Evolutionary conservation across 2,113 vertebrate genomes (phyloP).

Genomic region (Chunga burmeisteri): DNA sequence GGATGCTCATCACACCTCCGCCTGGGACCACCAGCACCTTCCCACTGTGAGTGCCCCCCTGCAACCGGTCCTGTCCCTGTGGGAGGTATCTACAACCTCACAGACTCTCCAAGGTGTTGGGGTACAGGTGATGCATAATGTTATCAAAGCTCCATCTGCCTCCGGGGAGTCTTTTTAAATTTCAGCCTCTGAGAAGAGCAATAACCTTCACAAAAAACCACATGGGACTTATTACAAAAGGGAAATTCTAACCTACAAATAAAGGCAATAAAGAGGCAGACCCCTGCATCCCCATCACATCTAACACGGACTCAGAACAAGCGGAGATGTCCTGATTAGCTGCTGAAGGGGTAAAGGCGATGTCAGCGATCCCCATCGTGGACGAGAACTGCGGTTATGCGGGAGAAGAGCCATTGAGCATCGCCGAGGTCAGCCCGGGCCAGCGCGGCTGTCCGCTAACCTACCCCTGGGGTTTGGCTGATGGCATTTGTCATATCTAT

Average conservation of each 20-base stretch:
- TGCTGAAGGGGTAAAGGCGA: background rate
- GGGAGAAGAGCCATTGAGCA: background rate
- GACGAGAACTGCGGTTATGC: accelerated
- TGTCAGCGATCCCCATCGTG: accelerated
- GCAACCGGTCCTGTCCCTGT: background rate
- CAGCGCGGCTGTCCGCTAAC: background rate
- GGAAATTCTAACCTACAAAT: background rate
- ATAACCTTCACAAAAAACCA: background rate
- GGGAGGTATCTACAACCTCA: background rate
- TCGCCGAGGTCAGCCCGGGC: background rate
- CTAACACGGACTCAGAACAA: background rate
- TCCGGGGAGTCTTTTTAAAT: background rate
- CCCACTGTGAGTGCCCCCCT: accelerated
- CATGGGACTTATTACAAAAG: background rate
- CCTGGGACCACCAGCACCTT: background rate
- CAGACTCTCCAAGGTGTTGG: background rate
- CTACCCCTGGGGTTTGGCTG: background rate
- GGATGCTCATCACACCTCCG: background rate
- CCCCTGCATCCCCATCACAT: background rate
- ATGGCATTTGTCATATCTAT: background rate
- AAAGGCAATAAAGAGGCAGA: background rate
- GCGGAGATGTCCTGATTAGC: background rate
- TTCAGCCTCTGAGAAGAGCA: background rate
- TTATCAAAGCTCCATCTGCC: background rate
- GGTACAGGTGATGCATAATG: background rate